Base-by-base conservation (phyloP, 2,113 vertebrate genomes). In the Dipodomys ordii region DNA sequence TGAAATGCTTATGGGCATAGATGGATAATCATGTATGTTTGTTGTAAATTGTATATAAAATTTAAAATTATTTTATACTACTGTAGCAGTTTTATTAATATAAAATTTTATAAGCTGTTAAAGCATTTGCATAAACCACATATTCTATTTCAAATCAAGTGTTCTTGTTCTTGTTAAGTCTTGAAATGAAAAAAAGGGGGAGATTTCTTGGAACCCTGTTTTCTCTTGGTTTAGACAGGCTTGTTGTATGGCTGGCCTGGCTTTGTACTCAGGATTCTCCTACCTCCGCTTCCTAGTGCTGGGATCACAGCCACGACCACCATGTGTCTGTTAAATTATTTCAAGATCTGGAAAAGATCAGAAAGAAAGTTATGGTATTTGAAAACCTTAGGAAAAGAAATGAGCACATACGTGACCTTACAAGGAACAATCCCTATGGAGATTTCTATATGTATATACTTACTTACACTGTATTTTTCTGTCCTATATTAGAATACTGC, bases 381-480 rank as follows among this genome's bases (percentile, higher is more conserved):
- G 71, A 89, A 91, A 91, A 77, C 22, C 1, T 78, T 93, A 78
- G 23, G 65, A 86, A 93, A 57, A 90, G 25, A 95, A 92, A 67
- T 53, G 90, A 87, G 27, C 69, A 92, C 16, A 20, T 6, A 57
- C 39, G 16, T 87, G 57, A 69, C 76, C 78, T 18, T 32, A 32
- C 89, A 72, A 35, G 39, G 62, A 68, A 5, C 90, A 76, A 68
- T 65, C 19, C 20, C 79, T 89, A 64, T 83, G 32, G 62, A 80
- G 83, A 87, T 13, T 83, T 64, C 19, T 49, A 19, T 62, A 60
- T 15, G 3, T 12, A 18, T 46, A 25, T 30, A 23, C 20, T 16
- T 4, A 15, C 13, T 4, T 2, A n/a, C 19, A n/a, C 28, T 39
- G 53, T 39, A 30, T 71, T 78, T 79, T 28, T 49, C 44, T 72